phyloP scores from a whole-genome alignment of 2,797 vertebrate species.

The Sebastes steindachneri region DNA sequence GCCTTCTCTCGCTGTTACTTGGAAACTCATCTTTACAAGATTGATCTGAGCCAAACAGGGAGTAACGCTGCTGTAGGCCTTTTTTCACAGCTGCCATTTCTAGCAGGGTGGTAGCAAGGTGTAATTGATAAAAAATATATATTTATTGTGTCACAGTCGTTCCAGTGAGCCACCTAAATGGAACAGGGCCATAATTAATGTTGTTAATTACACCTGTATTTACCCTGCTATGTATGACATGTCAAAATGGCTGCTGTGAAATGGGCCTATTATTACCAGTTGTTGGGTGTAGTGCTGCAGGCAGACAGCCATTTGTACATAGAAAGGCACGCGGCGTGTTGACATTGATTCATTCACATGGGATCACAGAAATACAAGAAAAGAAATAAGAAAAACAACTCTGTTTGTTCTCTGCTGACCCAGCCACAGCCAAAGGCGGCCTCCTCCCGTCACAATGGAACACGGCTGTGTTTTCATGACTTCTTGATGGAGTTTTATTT shows the following conservation, averaged over 20 bases:
- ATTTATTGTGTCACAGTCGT: not conserved
- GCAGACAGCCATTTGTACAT: constrained; percentile 29
- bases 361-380: constrained; percentile 34
- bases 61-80: not conserved
- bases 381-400: constrained; percentile 50
- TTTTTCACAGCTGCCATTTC: not conserved
- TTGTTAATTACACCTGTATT: not conserved
- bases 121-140: not conserved
- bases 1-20: constrained; percentile 1
- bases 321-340: not conserved
- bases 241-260: not conserved
- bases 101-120: not conserved
- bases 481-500: not conserved
- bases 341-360: constrained; percentile 49
- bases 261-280: not conserved
- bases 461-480: not conserved
- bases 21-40: constrained; percentile 36
- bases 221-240: not conserved
- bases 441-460: constrained; percentile 12
- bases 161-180: not conserved
- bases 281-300: constrained; percentile 14
- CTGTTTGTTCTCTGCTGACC: constrained; percentile 55
- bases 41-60: constrained; percentile 31
- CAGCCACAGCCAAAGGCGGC: constrained; percentile 39
- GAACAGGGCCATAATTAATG: not conserved